Evolutionary conservation across 2,888 invertebrate species (phyloP), one percentile per base, ranked within the genome.

Genomic region (Leptura quadrifasciata): DNA sequence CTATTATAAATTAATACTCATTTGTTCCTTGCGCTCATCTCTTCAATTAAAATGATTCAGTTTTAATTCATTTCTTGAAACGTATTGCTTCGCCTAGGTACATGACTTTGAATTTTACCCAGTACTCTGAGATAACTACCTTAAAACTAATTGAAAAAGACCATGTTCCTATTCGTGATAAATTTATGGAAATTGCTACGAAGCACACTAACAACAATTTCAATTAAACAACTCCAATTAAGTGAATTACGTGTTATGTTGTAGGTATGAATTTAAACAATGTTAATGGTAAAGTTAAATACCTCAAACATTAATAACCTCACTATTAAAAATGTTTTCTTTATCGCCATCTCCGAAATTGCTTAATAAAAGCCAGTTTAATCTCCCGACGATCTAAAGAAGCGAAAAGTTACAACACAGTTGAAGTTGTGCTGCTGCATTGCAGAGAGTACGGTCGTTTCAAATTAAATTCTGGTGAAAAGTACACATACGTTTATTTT

Each of bases 261-360:
- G 24, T 8, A 9, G 65, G 35, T 21, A 65, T 52, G 65, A 65
- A 63, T 63, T 63, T 63, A 20, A 39, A 17, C 65, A 65, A 54
- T 54, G 65, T 54, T 65, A 65, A 65, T 65, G 65, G 27, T 65
- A 54, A 65, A 65, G 20, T 64, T 64, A 39, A 64, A 64, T 64
- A 64, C 35, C 20, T 21, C 18, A 9, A 54, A 54, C 65, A 65
- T 65, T 65, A 54, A 65, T 54, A 54, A 54, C 24, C 18, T 21
- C 10, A 17, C 52, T 65, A 20, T 21, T 65, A 65, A 65, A 54
- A 35, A 65, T 65, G 52, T 52, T n/a, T 24, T 52, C 52, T 65
- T 54, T 57, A 54, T 65, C 54, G 65, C 27, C n/a, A 52, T 65
- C 65, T 64, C 39, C 35, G 47, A 47, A 64, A 64, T 64, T 64